A percentile compares a stretch with the other conserved stretches of the same genome.
Conservation (phyloP, 2,113 vertebrate species). For the Pionites leucogaster region DNA sequence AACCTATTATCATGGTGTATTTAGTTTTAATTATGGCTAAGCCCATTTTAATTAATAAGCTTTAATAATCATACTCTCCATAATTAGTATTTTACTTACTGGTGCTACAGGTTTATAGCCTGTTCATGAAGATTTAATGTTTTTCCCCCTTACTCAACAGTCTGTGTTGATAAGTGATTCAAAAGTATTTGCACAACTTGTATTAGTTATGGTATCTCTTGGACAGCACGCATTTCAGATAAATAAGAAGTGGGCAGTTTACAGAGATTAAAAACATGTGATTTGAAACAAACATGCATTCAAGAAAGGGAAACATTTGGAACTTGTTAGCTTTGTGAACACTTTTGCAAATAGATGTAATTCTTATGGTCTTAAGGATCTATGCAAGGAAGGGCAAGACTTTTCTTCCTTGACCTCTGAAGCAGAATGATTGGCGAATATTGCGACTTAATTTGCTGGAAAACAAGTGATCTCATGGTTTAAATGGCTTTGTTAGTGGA, state of each 20-base stretch:
- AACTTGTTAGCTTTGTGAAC: constrained; percentile 69
- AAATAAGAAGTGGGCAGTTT: constrained; percentile 65
- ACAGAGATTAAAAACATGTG: constrained; percentile 66
- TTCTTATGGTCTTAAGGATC: constrained; percentile 54
- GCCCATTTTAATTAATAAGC: not conserved
- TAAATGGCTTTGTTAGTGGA: constrained; percentile 59
- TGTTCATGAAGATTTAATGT: not conserved
- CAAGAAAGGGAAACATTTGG: constrained; percentile 72
- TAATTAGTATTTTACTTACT: not conserved
- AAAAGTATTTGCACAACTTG: constrained; percentile 28
- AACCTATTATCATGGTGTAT: not conserved
- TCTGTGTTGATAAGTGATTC: not conserved
- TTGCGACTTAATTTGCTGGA: constrained; percentile 53
- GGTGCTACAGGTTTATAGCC: not conserved
- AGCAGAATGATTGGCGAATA: constrained; percentile 58
- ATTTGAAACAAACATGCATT: constrained; percentile 71
- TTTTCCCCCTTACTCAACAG: not conserved
- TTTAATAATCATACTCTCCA: not conserved
- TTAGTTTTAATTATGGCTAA: not conserved
- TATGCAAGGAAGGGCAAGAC: constrained; percentile 30
- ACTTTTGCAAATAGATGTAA: constrained; percentile 40
- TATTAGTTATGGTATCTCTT: constrained; percentile 44
- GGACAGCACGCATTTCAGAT: constrained; percentile 37
- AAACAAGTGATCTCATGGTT: constrained; percentile 75
- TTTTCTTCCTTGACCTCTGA: constrained; percentile 55